Evolutionary conservation across 2,797 vertebrate genomes (phyloP), one percentile per base, ranked within the genome.

Genomic region (Clarias platycephalus): DNA sequence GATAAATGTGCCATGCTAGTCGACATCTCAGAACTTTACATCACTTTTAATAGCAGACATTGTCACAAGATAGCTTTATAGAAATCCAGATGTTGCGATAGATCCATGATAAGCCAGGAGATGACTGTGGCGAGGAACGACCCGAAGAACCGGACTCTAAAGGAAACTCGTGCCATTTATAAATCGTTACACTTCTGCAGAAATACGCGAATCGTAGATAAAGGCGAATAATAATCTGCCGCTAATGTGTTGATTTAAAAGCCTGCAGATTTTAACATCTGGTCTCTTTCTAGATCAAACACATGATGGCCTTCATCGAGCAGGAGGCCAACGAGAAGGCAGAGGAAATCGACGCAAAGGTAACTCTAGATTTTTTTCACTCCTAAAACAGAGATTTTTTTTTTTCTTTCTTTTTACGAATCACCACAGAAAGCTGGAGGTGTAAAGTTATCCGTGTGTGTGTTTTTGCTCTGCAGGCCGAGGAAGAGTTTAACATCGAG

Each of bases 261-360:
- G 15, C 1, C 63, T 26, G 53, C 20, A 20, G 40, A 80, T 16
- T 49, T n/a, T 13, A 31, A 78, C 26, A 66, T n/a, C 79, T 82
- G 81, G n/a, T 67, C 49, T 86, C 86, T 68, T 88, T 67, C 83
- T 78, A 99, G 98, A 99, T 99, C 93, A 99, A 99, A 89, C 97
- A 99, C 90, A 99, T 99, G 97, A 99, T 99, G 98, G 97, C 97
- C 95, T 99, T 99, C 93, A 99, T 99, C 22, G 97, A 99, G 88
- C 97, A 99, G 91, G 98, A 99, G 93, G 98, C 97, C 91, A 99
- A 95, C 84, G 98, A 99, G 91, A 99, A 99, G 90, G 98, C 98
- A 64, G 98, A 99, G 91, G 98, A 99, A 92, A 99, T 99, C 68
- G 97, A 99, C 89, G 98, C 97, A 66, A 99, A 98, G 97, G 98